These are phyloP conservation scores for Drosophila pseudoobscura DNA, from an alignment of 1,140 invertebrate species.

Conservation along the genomic window DNA sequence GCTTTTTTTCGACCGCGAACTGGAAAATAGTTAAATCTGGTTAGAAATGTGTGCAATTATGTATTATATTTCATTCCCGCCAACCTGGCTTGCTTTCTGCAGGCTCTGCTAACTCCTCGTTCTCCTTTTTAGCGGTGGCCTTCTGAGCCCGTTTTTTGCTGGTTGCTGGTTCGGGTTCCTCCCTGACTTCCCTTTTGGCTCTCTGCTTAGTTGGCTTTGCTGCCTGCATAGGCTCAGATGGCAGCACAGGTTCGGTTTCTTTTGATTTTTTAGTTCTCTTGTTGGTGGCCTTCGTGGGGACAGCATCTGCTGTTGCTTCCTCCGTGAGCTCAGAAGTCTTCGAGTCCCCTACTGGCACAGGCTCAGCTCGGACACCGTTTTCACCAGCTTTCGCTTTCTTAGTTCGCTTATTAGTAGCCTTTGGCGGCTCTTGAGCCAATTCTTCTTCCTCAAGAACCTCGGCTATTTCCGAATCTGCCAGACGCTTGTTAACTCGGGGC, in stretches of 20 bases:
- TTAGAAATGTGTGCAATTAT: not conserved
- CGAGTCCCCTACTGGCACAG: conserved; percentile 5
- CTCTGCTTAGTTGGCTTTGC: conserved; percentile 16
- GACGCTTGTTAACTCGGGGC: conserved; percentile 23
- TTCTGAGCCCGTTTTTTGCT: conserved; percentile 42
- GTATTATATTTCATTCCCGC: conserved; percentile 7
- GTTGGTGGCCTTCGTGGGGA: conserved; percentile 1
- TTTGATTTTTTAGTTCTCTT: conserved; percentile 29
- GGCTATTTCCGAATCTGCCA: conserved; percentile 42
- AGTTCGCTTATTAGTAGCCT: conserved; percentile 11
- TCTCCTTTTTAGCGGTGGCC: not conserved
- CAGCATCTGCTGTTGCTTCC: not conserved
- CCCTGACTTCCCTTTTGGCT: conserved; percentile 15
- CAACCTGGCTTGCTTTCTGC: conserved; percentile 51
- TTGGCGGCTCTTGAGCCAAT: conserved; percentile 1
- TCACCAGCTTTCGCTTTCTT: conserved; percentile 20
- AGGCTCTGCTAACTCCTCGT: conserved; percentile 6
- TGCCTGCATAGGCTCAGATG: not conserved
- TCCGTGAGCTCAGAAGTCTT: no score
- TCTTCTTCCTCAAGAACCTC: conserved; percentile 32
- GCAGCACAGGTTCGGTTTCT: conserved; percentile 2
- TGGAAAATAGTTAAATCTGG: not conserved
- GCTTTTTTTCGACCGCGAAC: conserved; percentile 58
- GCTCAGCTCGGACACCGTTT: not conserved
- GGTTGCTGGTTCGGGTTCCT: not conserved